Base-by-base conservation (phyloP, 2,113 vertebrate genomes). In the Vulpes lagopus region DNA sequence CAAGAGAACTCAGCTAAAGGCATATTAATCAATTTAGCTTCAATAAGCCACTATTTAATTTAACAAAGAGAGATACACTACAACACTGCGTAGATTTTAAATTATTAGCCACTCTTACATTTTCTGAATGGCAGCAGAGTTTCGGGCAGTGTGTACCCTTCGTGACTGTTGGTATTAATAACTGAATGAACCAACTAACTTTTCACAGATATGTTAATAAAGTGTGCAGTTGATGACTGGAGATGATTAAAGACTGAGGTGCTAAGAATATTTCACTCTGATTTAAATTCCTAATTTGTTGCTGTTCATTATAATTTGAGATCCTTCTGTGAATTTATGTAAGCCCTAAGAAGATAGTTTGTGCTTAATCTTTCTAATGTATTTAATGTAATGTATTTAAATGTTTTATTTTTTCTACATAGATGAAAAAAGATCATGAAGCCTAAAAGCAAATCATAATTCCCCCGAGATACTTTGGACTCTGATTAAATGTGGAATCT, bases 211-310 rank as follows among this genome's bases (percentile, higher is more conserved):
- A 76, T 22, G 12, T 79, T 83, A 78, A 90, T 62, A 30, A 91
- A 73, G 65, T 83, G 3, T 51, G 6, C 4, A 89, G 22, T 30
- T 92, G 23, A 57, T 49, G 5, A 81, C 22, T 87, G 7, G 35
- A 85, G 19, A 94, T 35, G 92, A 14, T 76, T 64, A 86, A 95
- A 55, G 8, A 35, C 64, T 57, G 35, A 74, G 38, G 15, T 78
- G 38, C 35, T 73, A 64, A 92, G 38, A 59, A 74, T 85, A 69
- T 53, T 89, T 79, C 32, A 60, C 6, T 86, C 49, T 80, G 11
- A 81, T 55, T 92, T 94, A 74, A 90, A 91, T 35, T 90, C 85
- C 69, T 82, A 85, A 53, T 80, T 94, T 94, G 19, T 60, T 86
- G 6, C 35, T 76, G 0, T 35, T 17, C 2, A 38, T 8, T 32